phyloP scores from a whole-genome alignment of 2,113 vertebrate species.

The Gadus chalcogrammus region DNA sequence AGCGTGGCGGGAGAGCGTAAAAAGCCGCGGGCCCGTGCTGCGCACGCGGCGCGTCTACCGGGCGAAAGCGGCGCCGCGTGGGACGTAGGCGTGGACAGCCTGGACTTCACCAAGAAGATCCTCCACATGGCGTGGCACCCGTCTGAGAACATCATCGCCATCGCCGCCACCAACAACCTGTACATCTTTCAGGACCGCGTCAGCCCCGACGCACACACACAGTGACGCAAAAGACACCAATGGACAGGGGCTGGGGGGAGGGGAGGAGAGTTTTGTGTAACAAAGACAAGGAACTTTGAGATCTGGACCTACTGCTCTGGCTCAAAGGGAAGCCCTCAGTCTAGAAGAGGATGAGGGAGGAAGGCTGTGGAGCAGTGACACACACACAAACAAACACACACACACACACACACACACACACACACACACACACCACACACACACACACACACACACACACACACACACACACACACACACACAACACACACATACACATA shows the following conservation, averaged over 20 bases:
- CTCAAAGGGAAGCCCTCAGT: no score
- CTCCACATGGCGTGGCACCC: conserved; percentile 98
- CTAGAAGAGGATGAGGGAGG: neutral
- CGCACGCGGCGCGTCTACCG: conserved; percentile 86
- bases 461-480: neutral
- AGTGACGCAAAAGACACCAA: conserved; percentile 45
- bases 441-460: neutral
- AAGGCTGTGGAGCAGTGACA: neutral
- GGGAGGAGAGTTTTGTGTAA: no score
- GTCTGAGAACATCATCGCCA: conserved; percentile 95
- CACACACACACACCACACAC: neutral
- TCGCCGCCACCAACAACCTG: conserved; percentile 97
- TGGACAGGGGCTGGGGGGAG: neutral
- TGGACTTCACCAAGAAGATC: conserved; percentile 98
- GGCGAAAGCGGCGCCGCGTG: conserved; percentile 89
- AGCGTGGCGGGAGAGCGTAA: conserved; percentile 93
- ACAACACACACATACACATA: no score
- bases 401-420: neutral
- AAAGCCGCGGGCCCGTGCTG: conserved; percentile 89
- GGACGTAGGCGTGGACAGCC: conserved; percentile 94
- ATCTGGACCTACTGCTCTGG: neutral
- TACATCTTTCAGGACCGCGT: conserved; percentile 99
- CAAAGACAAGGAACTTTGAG: neutral
- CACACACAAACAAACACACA: conserved; percentile 4
- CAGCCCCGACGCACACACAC: conserved; percentile 85